These are phyloP conservation scores for Malurus elegans DNA, from an alignment of 2,113 vertebrate species.

Conservation along the genomic window DNA sequence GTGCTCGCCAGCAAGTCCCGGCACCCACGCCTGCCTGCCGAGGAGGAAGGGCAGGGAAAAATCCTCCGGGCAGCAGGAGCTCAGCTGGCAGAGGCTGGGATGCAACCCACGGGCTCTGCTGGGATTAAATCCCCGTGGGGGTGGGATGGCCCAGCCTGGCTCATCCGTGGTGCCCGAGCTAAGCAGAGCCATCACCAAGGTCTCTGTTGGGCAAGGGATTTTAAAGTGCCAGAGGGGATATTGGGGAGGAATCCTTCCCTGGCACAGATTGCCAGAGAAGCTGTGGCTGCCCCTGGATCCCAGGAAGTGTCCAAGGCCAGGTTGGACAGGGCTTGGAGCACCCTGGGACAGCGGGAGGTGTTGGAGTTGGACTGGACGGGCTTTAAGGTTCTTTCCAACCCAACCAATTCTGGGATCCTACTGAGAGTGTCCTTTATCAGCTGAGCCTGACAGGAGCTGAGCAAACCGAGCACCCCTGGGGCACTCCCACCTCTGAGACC, in stretches of 20 bases:
- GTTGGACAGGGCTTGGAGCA: rapidly evolving
- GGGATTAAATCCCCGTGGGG: background rate
- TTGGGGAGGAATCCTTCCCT: background rate
- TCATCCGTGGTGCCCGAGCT: rapidly evolving
- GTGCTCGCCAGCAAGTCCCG: background rate
- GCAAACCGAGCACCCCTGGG: background rate
- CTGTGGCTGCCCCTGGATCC: background rate
- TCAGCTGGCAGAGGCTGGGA: background rate
- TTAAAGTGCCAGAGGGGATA: background rate
- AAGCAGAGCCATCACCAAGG: background rate
- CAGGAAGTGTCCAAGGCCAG: background rate
- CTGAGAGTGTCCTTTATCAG: background rate
- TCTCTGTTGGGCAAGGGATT: background rate
- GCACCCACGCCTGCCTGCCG: background rate
- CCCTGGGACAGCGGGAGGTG: rapidly evolving
- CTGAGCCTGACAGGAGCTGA: background rate
- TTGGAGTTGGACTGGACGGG: background rate
- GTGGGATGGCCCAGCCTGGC: background rate
- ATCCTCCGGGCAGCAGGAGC: background rate
- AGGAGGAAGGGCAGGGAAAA: background rate
- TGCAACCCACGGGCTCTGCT: background rate
- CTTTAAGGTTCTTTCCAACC: background rate
- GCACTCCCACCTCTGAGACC: background rate
- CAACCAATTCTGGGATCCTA: background rate
- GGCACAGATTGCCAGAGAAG: background rate